Percentiles rank a stretch among this genome's conserved stretches.
Evolutionary conservation across 2,888 invertebrate genomes (phyloP).

Genomic region (Phortica magna): DNA sequence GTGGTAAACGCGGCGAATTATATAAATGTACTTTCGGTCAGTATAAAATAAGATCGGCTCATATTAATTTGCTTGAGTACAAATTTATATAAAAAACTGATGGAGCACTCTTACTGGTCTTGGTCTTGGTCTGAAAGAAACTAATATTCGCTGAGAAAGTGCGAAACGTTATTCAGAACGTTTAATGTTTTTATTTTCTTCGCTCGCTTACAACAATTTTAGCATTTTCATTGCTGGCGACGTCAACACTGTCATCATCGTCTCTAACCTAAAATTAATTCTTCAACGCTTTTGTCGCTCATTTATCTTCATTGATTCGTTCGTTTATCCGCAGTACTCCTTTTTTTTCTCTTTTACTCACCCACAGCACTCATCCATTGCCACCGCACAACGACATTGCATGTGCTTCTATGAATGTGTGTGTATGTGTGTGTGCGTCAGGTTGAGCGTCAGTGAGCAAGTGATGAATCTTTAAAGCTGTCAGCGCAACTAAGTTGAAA

Average conservation of each 20-base stretch:
- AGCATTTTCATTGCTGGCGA: too few relatives aligned
- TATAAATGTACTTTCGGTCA: too few relatives aligned
- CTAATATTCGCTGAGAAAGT: too few relatives aligned
- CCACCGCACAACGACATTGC: neutral
- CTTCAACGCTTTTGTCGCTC: slow-evolving; percentile 58
- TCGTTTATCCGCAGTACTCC: neutral
- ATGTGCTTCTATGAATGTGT: neutral
- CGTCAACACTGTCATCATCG: slow-evolving; percentile 39
- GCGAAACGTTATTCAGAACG: too few relatives aligned
- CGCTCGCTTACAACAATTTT: too few relatives aligned
- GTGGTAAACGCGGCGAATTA: too few relatives aligned
- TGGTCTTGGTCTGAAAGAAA: too few relatives aligned
- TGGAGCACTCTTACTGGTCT: too few relatives aligned
- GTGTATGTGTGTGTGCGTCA: neutral
- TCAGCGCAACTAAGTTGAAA: slow-evolving; percentile 20
- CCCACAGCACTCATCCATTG: neutral
- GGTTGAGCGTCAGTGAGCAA: neutral
- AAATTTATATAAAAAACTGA: too few relatives aligned
- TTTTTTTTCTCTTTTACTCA: neutral
- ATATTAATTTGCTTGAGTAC: too few relatives aligned
- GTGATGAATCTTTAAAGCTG: slow-evolving; percentile 23
- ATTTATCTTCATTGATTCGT: slow-evolving; percentile 58
- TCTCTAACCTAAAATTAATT: slow-evolving; percentile 59
- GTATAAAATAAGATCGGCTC: too few relatives aligned
- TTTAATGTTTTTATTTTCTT: too few relatives aligned